A percentile compares a stretch with the other conserved stretches of the same genome.
phyloP scores from a whole-genome alignment of 2,797 vertebrate species.

The Thaleichthys pacificus region DNA sequence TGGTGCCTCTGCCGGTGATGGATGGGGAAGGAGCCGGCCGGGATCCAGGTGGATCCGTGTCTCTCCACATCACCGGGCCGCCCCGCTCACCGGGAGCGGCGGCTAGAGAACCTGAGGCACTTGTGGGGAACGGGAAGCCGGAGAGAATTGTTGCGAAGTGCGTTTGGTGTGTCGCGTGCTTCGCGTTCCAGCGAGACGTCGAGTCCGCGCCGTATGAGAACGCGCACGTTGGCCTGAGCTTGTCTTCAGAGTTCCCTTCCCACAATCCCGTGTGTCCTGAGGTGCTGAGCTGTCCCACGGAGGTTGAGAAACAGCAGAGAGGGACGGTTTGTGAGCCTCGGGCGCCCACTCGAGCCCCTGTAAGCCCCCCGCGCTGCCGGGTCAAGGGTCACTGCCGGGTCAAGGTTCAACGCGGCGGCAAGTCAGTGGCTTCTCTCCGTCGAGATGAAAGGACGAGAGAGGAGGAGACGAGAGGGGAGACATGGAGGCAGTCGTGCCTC shows the following conservation, averaged over 20 bases:
- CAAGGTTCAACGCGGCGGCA: constrained; percentile 2
- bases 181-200: too few species aligned
- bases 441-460: background rate
- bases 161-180: too few species aligned
- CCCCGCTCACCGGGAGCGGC: too few species aligned
- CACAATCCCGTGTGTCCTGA: background rate
- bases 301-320: constrained; percentile 2
- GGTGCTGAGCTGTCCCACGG: background rate
- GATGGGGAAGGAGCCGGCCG: background rate
- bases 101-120: too few species aligned
- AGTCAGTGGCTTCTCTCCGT: background rate
- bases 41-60: background rate
- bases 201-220: too few species aligned
- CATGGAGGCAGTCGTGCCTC: too few species aligned
- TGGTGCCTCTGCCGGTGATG: background rate
- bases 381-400: background rate
- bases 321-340: background rate
- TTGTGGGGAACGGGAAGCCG: background rate
- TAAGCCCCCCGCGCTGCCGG: too few species aligned
- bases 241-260: too few species aligned
- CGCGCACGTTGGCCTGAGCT: too few species aligned
- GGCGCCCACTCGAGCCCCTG: background rate
- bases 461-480: background rate
- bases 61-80: background rate
- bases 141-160: background rate